phyloP scores from a whole-genome alignment of 2,797 vertebrate genomes.

The Borostomias antarcticus region DNA sequence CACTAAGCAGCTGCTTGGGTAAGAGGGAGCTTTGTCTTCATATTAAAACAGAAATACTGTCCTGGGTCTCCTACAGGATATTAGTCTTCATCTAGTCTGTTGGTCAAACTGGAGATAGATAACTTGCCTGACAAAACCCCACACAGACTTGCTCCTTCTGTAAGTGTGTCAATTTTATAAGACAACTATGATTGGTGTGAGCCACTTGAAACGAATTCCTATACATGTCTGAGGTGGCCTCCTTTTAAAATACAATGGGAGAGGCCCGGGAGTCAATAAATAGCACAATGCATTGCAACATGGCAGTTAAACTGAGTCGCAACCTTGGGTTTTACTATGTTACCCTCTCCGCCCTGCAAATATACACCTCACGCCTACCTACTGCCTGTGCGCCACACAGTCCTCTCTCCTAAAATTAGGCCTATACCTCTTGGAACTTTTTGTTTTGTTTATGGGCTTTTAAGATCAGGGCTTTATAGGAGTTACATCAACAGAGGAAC shows the following conservation, averaged over 20 bases:
- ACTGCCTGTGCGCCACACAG: neutral
- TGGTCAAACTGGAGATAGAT: neutral
- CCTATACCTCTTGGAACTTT: neutral
- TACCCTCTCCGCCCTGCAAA: constrained; percentile 9
- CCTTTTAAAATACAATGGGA: neutral
- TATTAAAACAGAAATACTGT: no score
- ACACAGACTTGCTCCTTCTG: neutral
- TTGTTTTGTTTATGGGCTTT: neutral
- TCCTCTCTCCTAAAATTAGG: neutral
- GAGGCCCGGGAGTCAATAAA: constrained; percentile 10
- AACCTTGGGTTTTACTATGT: constrained; percentile 7
- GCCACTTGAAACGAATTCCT: neutral
- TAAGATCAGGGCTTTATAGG: neutral
- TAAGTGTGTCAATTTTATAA: neutral
- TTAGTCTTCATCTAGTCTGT: no score
- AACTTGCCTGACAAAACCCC: neutral
- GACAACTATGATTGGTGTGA: neutral
- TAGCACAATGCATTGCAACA: neutral
- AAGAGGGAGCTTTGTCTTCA: neutral
- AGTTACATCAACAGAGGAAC: neutral
- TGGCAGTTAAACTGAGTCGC: constrained; percentile 18
- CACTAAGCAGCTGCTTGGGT: neutral
- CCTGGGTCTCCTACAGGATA: no score
- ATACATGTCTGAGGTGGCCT: neutral
- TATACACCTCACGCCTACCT: neutral